Evolutionary conservation across 2,888 invertebrate species (phyloP), one percentile per base, ranked within the genome.

Genomic region (Synanthedon andrenaeformis): DNA sequence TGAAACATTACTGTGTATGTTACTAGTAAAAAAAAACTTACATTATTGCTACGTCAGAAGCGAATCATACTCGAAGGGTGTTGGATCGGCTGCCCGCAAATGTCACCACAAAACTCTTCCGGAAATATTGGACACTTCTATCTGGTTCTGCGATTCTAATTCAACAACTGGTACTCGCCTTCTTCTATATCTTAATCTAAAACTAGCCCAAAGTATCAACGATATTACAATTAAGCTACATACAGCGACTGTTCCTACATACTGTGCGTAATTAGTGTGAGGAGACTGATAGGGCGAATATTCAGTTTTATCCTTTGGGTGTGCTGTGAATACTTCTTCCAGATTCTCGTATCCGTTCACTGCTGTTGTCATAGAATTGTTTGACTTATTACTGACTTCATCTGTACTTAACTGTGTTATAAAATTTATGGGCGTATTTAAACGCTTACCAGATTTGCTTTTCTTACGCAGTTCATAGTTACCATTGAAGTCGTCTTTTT

Each of bases 71-170:
- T 82, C 89, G 81, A 82, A 90, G 79, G 90, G 89, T 66, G 86
- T 88, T 48, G 86, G 82, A 78, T 85, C 87, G 80, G 86, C 82
- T 79, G 88, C 88, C 65, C 89, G 84, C 72, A 90, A 75, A 71
- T 90, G 91, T 92, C 92, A 92, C 92, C 92, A 92, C 57, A 92
- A 84, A 66, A 92, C 92, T 51, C 91, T 89, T 52, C 92, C 90
- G 55, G 91, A 90, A 66, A 88, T 88, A 76, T 86, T 88, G 54
- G 88, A 81, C 73, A 92, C 91, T 75, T 92, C 92, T 83, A 92
- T 88, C 70, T 88, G 86, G 67, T 87, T 84, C 61, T 76, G 79
- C 41, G 70, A 65, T 54, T 76, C 76, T 53, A 69, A 61, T 53
- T 75, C 70, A 57, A 65, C 61, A 53, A 67, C 70, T 57, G 78